phyloP scores from a whole-genome alignment of 2,888 invertebrate species.

The Trissolcus japonicus region DNA sequence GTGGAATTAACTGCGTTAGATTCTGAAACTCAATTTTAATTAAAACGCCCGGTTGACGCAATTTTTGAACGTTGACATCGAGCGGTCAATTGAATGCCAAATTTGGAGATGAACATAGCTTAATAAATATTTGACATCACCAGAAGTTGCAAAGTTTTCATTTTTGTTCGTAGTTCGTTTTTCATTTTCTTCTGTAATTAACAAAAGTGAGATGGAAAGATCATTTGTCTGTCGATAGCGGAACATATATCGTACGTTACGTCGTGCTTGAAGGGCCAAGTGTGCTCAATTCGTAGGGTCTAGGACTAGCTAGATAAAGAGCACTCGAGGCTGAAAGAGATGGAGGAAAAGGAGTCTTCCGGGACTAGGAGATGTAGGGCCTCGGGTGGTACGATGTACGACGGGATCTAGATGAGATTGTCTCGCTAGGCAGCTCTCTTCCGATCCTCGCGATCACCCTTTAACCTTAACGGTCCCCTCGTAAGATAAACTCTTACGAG shows the following conservation, averaged over 20 bases:
- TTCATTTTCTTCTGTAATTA: too few relatives aligned
- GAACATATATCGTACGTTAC: conserved; percentile 69
- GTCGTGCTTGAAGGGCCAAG: conserved; percentile 63
- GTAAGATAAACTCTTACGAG: conserved; percentile 71
- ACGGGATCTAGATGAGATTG: conserved; percentile 76
- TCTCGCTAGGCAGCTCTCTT: conserved; percentile 68
- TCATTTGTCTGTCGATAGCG: conserved; percentile 71
- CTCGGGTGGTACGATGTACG: conserved; percentile 75
- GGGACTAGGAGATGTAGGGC: conserved; percentile 71
- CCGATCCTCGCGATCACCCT: conserved; percentile 67
- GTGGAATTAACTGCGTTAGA: conserved; percentile 41
- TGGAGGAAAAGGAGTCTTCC: conserved; percentile 61
- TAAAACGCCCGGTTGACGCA: conserved; percentile 34
- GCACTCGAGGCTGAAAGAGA: conserved; percentile 44
- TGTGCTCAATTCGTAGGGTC: conserved; percentile 75
- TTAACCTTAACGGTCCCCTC: conserved; percentile 69
- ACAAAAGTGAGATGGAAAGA: conserved; percentile 43
- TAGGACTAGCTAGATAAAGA: conserved; percentile 60
- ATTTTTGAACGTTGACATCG: conserved; percentile 14
- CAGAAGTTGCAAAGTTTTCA: too few relatives aligned
- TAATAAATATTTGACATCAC: too few relatives aligned
- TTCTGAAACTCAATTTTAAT: conserved; percentile 54
- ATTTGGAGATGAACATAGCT: too few relatives aligned
- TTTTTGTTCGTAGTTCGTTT: too few relatives aligned
- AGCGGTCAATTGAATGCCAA: not conserved